Base-by-base conservation (phyloP, 1,140 invertebrate genomes). In the Neotoxoptera formosana region DNA sequence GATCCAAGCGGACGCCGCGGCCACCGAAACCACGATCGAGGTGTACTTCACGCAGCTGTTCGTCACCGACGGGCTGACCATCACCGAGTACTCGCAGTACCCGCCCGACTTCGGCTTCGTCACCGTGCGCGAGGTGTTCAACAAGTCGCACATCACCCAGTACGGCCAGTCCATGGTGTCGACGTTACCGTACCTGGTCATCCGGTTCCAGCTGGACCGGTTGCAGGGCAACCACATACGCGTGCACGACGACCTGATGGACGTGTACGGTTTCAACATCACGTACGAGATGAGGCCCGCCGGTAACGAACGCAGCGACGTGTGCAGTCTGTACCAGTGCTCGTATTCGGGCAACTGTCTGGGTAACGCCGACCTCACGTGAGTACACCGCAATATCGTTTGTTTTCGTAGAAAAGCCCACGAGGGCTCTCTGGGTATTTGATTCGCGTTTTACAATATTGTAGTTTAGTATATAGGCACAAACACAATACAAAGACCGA, bases 181-280 rank as follows among this genome's bases (percentile, higher is more conserved):
- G 60, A 96, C 96, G 94, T 96, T 97, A 83, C 97, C 97, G 36
- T 98, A 97, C 94, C 95, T 99, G 83, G 97, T 98, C 36, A 96
- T 99, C 48, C 97, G 97, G 84, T 96, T 99, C 94, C 96, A 96
- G 9, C 95, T 98, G 83, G 96, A 97, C 93, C 95, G 97, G 41
- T 95, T 98, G 91, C 97, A 98, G 94, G 98, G 98, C 11, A 97
- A 97, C 76, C 98, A 99, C 95, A 95, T 99, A 76, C 95, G 98
- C 2, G 98, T 98, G 0, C 95, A 98, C 81, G 96, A 98, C 94
- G 96, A 97, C 90, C 95, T 99, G 21, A 95, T 98, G 41, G 97
- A 98, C 94, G 98, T 98, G 7, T 98, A 97, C 95, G 98, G 98
- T 17, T 98, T 99, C 95, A 99, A 99, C 95, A 97, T 99, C 94